phyloP scores from a whole-genome alignment of 2,797 vertebrate species.

The Ctenochaetus hawaiiensis region DNA sequence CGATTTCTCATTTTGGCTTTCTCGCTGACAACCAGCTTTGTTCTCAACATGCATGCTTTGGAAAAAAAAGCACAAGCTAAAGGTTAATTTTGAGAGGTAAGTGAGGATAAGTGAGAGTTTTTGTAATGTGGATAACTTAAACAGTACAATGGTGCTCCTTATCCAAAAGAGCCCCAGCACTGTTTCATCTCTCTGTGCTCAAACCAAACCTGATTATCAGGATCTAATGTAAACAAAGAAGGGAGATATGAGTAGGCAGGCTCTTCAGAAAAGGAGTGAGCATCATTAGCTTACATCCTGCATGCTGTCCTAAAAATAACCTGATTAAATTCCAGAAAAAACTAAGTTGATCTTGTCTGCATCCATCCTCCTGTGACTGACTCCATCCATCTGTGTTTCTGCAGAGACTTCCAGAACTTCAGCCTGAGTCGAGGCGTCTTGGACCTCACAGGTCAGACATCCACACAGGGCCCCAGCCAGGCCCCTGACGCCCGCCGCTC shows the following conservation, averaged over 20 bases:
- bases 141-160: neutral
- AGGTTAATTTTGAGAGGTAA: neutral
- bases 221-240: slow-evolving; percentile 2
- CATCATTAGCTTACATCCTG: neutral
- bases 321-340: slow-evolving; percentile 9
- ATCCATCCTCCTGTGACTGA: slow-evolving; percentile 19
- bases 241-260: neutral
- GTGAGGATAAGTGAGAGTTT: neutral
- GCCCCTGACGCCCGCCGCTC: slow-evolving; percentile 71
- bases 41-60: too few relatives aligned
- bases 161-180: neutral
- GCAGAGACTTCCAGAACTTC: slow-evolving; percentile 92
- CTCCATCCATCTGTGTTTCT: slow-evolving; percentile 12
- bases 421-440: slow-evolving; percentile 86
- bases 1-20: too few relatives aligned
- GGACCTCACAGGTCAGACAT: slow-evolving; percentile 79
- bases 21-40: too few relatives aligned
- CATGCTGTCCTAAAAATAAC: neutral
- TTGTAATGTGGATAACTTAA: neutral
- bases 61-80: too few relatives aligned
- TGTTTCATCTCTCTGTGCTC: neutral
- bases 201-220: neutral
- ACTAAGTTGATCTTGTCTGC: neutral
- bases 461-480: slow-evolving; percentile 54
- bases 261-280: neutral